A percentile compares a stretch with the other conserved stretches of the same genome.
These are phyloP conservation scores for Cardinalis cardinalis DNA, from an alignment of 2,113 vertebrate genomes.

Conservation along the genomic window DNA sequence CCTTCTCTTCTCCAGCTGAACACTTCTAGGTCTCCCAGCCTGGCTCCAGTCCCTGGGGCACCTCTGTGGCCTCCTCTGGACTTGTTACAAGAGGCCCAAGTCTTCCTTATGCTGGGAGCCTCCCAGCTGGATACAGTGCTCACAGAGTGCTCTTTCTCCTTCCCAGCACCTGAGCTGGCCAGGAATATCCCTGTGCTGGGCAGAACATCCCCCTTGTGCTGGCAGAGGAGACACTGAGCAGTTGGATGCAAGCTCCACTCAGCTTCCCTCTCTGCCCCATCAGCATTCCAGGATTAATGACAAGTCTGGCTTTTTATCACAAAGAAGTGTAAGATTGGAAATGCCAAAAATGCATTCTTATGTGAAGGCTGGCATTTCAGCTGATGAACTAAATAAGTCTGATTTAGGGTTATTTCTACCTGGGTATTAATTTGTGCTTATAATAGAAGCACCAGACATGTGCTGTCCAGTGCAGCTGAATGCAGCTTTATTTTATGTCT, in stretches of 20 bases:
- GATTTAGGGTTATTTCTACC: constrained; percentile 68
- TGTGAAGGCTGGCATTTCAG: constrained; percentile 64
- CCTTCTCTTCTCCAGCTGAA: not conserved
- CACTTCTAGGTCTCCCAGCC: not conserved
- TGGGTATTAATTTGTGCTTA: constrained; percentile 69
- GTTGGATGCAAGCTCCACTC: fast-evolving
- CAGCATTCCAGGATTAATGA: not conserved
- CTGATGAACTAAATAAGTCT: constrained; percentile 66
- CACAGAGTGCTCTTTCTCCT: not conserved
- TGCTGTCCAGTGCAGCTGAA: constrained; percentile 23
- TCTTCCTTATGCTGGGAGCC: not conserved
- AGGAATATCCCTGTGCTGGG: not conserved
- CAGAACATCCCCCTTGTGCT: not conserved
- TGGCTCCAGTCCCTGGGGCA: not conserved
- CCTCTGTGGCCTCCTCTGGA: not conserved
- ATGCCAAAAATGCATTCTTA: constrained; percentile 27
- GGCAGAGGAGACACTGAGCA: not conserved
- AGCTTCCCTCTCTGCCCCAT: not conserved
- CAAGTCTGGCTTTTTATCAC: constrained; percentile 1
- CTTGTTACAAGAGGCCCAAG: no score
- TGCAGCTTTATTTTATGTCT: constrained; percentile 32
- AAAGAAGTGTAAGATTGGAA: not conserved
- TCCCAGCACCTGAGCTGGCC: not conserved
- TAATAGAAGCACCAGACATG: constrained; percentile 36
- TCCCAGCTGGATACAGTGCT: not conserved